Conservation (phyloP, 2,797 vertebrate species). For the Prunella strophiata region DNA sequence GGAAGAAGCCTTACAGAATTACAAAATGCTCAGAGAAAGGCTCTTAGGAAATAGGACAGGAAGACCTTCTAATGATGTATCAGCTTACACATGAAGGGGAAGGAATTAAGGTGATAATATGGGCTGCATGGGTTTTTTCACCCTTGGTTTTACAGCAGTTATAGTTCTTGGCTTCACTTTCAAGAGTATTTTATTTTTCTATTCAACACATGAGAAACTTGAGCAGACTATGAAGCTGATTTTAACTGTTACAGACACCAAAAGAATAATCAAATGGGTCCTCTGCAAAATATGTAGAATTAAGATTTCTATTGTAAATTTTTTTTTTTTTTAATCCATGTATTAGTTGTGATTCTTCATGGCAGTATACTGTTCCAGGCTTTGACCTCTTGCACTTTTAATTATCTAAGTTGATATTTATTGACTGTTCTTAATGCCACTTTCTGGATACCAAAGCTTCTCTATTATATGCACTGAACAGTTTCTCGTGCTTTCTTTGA, state of each 20-base stretch:
- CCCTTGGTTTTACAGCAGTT: not conserved
- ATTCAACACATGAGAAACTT: not conserved
- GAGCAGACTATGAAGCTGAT: not conserved
- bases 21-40: not conserved
- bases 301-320: not conserved
- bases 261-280: not conserved
- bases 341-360: not conserved
- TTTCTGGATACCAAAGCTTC: not conserved
- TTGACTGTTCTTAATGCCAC: not conserved
- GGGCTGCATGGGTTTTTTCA: not conserved
- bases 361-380: not conserved
- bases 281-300: not conserved
- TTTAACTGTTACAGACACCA: not conserved
- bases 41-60: not conserved
- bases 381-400: not conserved
- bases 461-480: not conserved
- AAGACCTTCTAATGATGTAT: not conserved
- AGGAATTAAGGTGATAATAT: not conserved
- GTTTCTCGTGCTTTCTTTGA: not conserved
- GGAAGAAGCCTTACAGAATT: not conserved
- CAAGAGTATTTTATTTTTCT: not conserved
- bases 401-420: not conserved
- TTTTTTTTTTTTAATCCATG: not conserved
- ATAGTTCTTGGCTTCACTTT: not conserved
- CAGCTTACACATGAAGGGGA: not conserved